Percentiles rank a stretch among this genome's conserved stretches.
These are phyloP conservation scores for Drosophila insularis DNA, from an alignment of 1,140 invertebrate genomes.

Conservation along the genomic window DNA sequence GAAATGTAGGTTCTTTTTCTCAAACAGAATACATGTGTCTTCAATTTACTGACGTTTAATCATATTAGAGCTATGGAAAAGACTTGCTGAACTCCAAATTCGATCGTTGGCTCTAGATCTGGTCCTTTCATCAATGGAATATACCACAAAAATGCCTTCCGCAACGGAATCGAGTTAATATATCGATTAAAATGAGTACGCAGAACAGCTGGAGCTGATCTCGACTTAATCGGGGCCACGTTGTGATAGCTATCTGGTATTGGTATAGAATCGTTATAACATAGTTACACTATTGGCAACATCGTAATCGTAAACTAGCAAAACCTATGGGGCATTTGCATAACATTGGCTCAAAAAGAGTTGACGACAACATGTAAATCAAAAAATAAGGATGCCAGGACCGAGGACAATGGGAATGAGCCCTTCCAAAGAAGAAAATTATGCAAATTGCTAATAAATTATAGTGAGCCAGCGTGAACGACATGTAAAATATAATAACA, in stretches of 20 bases:
- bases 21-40: no score
- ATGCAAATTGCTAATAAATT: conserved; percentile 81
- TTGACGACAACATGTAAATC: conserved; percentile 66
- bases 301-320: conserved; percentile 50
- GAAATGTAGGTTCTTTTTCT: neutral
- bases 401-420: conserved; percentile 54
- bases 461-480: conserved; percentile 73
- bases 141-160: no score
- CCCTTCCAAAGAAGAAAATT: conserved; percentile 72
- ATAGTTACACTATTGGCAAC: neutral
- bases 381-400: conserved; percentile 53
- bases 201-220: conserved; percentile 11
- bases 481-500: conserved; percentile 78
- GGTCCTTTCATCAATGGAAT: no score
- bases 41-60: neutral
- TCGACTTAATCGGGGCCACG: neutral
- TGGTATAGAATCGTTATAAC: conserved; percentile 29
- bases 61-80: no score
- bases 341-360: conserved; percentile 73
- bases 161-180: no score
- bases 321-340: conserved; percentile 67
- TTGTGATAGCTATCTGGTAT: no score
- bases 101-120: no score
- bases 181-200: no score
- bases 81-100: no score